Evolutionary conservation across 2,888 invertebrate genomes (phyloP), one percentile per base, ranked within the genome.

Genomic region (Quadriops clusia): DNA sequence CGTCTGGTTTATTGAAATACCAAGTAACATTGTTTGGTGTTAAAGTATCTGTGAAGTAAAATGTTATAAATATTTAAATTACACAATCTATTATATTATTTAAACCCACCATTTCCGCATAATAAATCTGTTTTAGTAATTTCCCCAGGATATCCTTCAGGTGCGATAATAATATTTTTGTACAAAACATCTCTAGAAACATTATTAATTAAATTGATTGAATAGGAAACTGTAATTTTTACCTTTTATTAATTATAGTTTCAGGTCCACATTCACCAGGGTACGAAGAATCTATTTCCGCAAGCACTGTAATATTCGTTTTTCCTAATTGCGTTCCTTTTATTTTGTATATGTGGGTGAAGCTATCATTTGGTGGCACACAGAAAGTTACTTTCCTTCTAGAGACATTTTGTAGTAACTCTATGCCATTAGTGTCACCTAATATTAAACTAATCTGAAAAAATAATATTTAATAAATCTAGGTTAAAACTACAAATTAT

Each of bases 71-170:
- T 21, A 13, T n/a, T n/a, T 6, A 4, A 23, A n/a, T 3, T 23
- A 8, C 23, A 9, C 13, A 3, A 8, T 7, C 17, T n/a, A 16
- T n/a, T n/a, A n/a, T n/a, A n/a, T n/a, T n/a, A n/a, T n/a, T 20
- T 30, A 15, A 28, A 32, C 33, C 53, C 59, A 68, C 77, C 72
- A 51, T 65, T 62, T 2, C 71, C 70, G 50, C 83, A 83, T 2
- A 84, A 59, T 33, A 81, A 67, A 2, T 71, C 67, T 0, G 79
- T 78, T 37, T 70, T 70, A 5, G 75, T 72, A 28, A 72, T 67
- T 39, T 72, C 72, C 3, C 72, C 61, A 0, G 73, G 73, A 15
- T 77, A 68, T 2, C 86, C 85, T 60, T 84, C 84, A 1, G 81
- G 71, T 45, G 78, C 70, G 1, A 82, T 70, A 5, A 63, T 47